Evolutionary conservation across 2,888 invertebrate genomes (phyloP).

Genomic region (Drosophila falleni): DNA sequence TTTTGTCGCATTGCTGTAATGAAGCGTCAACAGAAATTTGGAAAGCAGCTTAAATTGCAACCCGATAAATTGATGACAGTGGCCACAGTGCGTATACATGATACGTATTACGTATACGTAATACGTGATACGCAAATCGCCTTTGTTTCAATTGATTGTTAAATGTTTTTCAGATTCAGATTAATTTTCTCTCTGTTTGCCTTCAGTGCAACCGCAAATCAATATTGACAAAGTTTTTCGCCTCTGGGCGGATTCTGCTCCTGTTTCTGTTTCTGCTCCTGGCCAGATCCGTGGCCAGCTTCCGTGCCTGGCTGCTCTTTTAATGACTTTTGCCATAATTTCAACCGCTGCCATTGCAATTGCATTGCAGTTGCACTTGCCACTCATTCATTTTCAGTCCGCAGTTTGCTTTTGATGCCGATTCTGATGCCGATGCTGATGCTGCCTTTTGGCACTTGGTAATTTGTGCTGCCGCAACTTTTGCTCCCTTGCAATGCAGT

Average conservation of each 20-base stretch:
- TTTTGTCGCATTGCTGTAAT: conserved; percentile 28
- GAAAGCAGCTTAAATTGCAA: conserved; percentile 32
- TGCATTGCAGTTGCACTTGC: conserved; percentile 55
- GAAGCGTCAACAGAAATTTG: conserved; percentile 41
- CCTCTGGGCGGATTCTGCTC: conserved; percentile 2
- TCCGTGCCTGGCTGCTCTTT: conserved; percentile 55
- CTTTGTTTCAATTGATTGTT: conserved; percentile 50
- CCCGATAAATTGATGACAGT: conserved; percentile 1
- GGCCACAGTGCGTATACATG: conserved; percentile 54
- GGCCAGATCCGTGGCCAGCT: conserved; percentile 23
- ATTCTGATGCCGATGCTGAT: conserved; percentile 26
- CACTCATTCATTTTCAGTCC: conserved; percentile 42
- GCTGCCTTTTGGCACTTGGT: conserved; percentile 67
- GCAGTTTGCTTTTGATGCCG: conserved; percentile 22
- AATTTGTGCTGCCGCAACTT: conserved; percentile 75
- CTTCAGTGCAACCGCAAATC: conserved; percentile 67
- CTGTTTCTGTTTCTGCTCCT: background rate
- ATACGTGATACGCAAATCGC: conserved; percentile 43
- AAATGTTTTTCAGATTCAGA: conserved; percentile 40
- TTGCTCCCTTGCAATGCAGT: conserved; percentile 25
- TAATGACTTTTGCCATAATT: conserved; percentile 78
- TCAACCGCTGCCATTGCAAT: conserved; percentile 51
- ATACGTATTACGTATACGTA: conserved; percentile 16
- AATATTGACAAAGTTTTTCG: conserved; percentile 73
- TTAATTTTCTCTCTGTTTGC: conserved; percentile 48